Conservation (phyloP, 2,888 invertebrate species). For the Strigamia crassipes region DNA sequence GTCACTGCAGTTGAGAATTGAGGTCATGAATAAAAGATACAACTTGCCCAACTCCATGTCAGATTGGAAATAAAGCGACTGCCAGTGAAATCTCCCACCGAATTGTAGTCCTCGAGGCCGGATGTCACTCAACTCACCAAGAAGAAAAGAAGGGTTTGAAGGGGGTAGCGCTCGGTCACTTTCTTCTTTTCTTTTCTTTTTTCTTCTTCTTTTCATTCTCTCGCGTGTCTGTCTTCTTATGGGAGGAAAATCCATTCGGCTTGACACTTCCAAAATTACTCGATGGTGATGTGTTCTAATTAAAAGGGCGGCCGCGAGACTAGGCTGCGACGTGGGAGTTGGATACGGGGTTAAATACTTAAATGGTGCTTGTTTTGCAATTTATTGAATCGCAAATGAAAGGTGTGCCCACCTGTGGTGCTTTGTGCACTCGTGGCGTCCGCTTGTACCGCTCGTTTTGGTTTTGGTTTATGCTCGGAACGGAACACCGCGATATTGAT, state of each 20-base stretch:
- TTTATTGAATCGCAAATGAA: neutral
- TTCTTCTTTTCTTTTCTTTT: too few species aligned
- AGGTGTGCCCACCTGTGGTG: too few species aligned
- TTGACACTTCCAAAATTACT: constrained; percentile 2
- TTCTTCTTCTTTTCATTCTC: neutral
- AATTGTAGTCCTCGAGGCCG: neutral
- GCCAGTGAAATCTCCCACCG: constrained; percentile 15
- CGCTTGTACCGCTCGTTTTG: too few species aligned
- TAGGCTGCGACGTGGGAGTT: neutral
- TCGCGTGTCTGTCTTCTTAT: neutral
- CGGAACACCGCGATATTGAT: too few species aligned
- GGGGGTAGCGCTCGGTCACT: neutral
- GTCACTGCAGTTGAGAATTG: neutral
- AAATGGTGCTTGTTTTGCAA: neutral
- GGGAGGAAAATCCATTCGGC: neutral
- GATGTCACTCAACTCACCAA: constrained; percentile 19
- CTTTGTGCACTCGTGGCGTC: too few species aligned
- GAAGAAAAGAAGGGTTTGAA: constrained; percentile 19
- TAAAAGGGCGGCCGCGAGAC: neutral
- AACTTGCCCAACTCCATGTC: neutral
- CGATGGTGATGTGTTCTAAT: neutral
- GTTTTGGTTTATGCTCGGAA: too few species aligned
- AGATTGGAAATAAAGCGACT: constrained; percentile 34
- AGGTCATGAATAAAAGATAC: constrained; percentile 37
- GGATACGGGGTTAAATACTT: neutral